Base-by-base conservation (phyloP, 2,113 vertebrate genomes). In the Psilopsiagon aymara region DNA sequence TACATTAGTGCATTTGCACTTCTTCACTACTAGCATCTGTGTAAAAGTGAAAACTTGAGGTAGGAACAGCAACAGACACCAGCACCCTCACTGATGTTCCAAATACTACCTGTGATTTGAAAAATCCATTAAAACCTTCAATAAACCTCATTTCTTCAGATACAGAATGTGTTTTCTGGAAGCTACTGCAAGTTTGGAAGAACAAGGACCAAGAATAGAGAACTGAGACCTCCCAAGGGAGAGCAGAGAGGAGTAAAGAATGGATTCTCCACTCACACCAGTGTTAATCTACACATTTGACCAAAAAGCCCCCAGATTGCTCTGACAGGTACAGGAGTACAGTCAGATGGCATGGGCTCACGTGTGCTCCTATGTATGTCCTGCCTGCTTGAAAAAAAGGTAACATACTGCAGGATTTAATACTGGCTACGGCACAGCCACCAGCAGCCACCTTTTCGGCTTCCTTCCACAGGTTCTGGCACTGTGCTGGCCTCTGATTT, bases 221-320 rank as follows among this genome's bases (percentile, higher is more conserved):
- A 14, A 87, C 20, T 35, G 24, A 82, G 37, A 76, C 18, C 6
- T 47, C 57, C 64, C 35, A 31, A 27, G 16, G 15, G 44, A 84
- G 20, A 60, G 39, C 24, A 70, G 8, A 68, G 31, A 35, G 23
- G 9, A 68, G 8, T 18, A 77, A 82, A 67, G 8, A 53, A 80
- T 37, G 19, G 12, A 59, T 76, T 71, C 25, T 93, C 12, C 17
- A 71, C 49, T 82, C 64, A 11, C 19, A 33, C 47, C 9, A 47
- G 6, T 4, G 6, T 55, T 59, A 46, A 66, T 43, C 29, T 69
- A 53, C 17, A n/a, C 4, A 27, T 76, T 41, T 71, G 9, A 53
- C 9, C 3, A 51, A 95, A 64, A 81, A 74, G 7, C 2, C 15
- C 16, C 11, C 0, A 0, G 0, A 37, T 27, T 39, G 20, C n/a